phyloP scores from a whole-genome alignment of 2,888 invertebrate genomes.

The Papilio demoleus region DNA sequence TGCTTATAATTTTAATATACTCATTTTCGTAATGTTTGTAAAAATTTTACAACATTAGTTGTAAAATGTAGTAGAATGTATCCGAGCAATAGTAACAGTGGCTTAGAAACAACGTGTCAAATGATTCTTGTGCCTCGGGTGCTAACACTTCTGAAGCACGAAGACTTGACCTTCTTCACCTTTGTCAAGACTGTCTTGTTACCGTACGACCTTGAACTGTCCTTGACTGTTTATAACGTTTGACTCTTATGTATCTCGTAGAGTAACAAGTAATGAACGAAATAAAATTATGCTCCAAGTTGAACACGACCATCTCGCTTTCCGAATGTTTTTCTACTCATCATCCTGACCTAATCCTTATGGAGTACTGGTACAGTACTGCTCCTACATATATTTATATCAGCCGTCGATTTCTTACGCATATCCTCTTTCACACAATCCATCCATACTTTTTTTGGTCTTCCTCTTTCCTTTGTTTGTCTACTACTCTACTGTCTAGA shows the following conservation, averaged over 20 bases:
- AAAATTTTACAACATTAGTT: background rate
- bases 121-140: conserved; percentile 12
- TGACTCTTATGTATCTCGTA: background rate
- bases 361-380: no score
- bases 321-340: no score
- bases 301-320: background rate
- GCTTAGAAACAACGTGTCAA: conserved; percentile 2
- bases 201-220: conserved; percentile 10
- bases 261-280: background rate
- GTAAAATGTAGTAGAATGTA: background rate
- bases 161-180: conserved; percentile 21
- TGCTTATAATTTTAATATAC: background rate
- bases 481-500: no score
- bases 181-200: conserved; percentile 16
- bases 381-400: no score
- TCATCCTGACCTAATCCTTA: no score
- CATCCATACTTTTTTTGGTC: no score
- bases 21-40: background rate
- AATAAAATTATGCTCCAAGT: no score
- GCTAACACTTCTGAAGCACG: conserved; percentile 9
- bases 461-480: no score
- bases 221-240: background rate
- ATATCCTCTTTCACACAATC: no score
- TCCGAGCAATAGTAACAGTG: conserved; percentile 8
- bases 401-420: no score